These are phyloP conservation scores for Carollia perspicillata DNA, from an alignment of 2,113 vertebrate genomes.

Conservation along the genomic window DNA sequence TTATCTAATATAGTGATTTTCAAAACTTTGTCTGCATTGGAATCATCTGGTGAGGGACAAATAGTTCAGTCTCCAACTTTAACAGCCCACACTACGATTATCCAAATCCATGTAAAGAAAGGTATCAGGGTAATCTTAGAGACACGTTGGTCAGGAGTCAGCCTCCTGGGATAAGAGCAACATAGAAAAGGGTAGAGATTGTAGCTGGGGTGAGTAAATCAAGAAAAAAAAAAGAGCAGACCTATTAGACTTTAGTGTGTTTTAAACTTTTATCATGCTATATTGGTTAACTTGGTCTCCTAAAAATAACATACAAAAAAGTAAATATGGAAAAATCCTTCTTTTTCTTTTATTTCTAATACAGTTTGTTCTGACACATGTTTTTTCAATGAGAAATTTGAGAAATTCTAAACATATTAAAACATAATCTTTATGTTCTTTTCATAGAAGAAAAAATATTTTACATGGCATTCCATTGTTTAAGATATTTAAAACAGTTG, in stretches of 20 bases:
- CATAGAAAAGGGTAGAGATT: background rate
- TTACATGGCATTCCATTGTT: background rate
- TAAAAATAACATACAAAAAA: background rate
- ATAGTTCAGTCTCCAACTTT: background rate
- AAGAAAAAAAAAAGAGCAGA: background rate
- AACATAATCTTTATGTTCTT: background rate
- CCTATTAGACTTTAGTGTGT: background rate
- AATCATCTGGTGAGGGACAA: background rate
- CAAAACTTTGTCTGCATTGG: background rate
- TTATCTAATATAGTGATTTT: background rate
- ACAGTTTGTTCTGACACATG: background rate
- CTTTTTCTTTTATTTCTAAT: background rate
- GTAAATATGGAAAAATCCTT: background rate
- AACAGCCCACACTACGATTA: background rate
- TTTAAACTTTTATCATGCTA: background rate
- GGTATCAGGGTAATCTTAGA: background rate
- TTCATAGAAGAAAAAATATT: constrained; percentile 10
- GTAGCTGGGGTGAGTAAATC: background rate
- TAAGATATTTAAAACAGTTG: constrained; percentile 16
- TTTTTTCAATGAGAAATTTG: background rate
- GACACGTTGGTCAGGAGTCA: background rate
- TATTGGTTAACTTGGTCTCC: background rate
- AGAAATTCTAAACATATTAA: background rate
- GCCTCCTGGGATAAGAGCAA: background rate
- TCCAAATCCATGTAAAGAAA: background rate